Evolutionary conservation across 92 coral and sea anemone genomes (phyloP).

Genomic region (Bergia sp.): DNA sequence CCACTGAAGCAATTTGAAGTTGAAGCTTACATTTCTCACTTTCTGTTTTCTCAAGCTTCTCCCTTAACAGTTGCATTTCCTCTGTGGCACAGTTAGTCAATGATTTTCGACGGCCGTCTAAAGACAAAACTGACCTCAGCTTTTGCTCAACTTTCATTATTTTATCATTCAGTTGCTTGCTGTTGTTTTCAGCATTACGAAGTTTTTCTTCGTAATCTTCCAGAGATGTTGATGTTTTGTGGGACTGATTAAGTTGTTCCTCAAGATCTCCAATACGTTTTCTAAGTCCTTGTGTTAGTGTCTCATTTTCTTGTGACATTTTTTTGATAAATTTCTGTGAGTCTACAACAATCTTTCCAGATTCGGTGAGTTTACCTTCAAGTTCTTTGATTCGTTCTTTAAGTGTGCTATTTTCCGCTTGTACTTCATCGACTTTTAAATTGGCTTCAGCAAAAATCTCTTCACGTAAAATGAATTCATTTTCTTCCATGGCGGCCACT

Average conservation of each 20-base stretch:
- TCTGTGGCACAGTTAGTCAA: slow-evolving; percentile 25
- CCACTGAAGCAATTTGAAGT: slow-evolving; percentile 54
- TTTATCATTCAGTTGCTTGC: slow-evolving; percentile 56
- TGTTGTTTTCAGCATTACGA: slow-evolving; percentile 57
- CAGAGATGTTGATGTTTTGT: slow-evolving; percentile 4
- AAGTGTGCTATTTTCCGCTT: slow-evolving; percentile 14
- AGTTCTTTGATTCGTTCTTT: slow-evolving; percentile 69
- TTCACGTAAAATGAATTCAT: slow-evolving; percentile 34
- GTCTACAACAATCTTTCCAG: slow-evolving; percentile 65
- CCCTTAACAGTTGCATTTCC: slow-evolving; percentile 26
- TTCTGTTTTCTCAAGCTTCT: slow-evolving; percentile 40
- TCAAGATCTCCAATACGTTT: slow-evolving; percentile 23
- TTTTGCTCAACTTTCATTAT: slow-evolving; percentile 65
- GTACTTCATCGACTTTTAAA: slow-evolving; percentile 8
- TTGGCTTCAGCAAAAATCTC: slow-evolving; percentile 47
- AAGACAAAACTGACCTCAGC: slow-evolving; percentile 47
- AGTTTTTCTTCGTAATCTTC: slow-evolving; percentile 48
- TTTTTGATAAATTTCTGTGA: slow-evolving; percentile 60
- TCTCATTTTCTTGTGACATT: slow-evolving; percentile 41
- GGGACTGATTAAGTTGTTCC: slow-evolving; percentile 22
- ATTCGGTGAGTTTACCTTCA: slow-evolving; percentile 63
- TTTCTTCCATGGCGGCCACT: slow-evolving; percentile 31
- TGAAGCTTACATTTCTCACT: slow-evolving; percentile 31
- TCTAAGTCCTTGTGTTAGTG: slow-evolving; percentile 9
- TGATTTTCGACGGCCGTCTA: slow-evolving; percentile 35